Evolutionary conservation across 2,888 invertebrate species (phyloP), one percentile per base, ranked within the genome.

Genomic region (Dryocosmus kuriphilus): DNA sequence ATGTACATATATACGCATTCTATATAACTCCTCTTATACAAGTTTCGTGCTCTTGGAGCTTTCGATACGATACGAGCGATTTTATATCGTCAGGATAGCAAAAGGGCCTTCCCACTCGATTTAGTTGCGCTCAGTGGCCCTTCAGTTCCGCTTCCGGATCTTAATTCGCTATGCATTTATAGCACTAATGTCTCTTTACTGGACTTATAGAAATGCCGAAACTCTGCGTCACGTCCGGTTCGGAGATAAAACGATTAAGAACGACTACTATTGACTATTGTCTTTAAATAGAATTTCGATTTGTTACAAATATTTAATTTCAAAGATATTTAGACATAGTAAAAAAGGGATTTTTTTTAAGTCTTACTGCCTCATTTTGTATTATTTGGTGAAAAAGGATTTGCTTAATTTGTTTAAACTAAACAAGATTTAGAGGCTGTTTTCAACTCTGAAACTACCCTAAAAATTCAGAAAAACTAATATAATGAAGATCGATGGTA

Each of bases 91-190:
- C 63, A 77, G 65, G 65, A 27, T 60, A 27, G 57, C 35, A 51
- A 77, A 32, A 57, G 27, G 65, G 65, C 77, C 51, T 74, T 65
- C 55, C 27, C 60, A 74, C 57, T 65, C 62, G 51, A 57, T 74
- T 76, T 76, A 76, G 46, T 55, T 77, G 71, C 71, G 63, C 41
- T 62, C 24, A 46, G 63, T 74, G 75, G 60, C 38, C 77, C 32
- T 60, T 61, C 61, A 71, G 38, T 76, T 73, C 73, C 74, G 62
- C 74, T 75, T 78, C 78, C 82, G 82, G 81, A 80, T 80, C 81
- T 76, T 76, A 82, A 84, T 88, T 86, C 81, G 81, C 78, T 81
- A 81, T 79, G 84, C 86, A 80, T 85, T 88, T 85, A 87, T 85
- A 74, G 80, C 82, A 84, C 82, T 84, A 84, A 85, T 84, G 79